Percentiles rank a stretch among this genome's conserved stretches.
Evolutionary conservation across 1,140 invertebrate species (phyloP).

Genomic region (Olivierus martensii): DNA sequence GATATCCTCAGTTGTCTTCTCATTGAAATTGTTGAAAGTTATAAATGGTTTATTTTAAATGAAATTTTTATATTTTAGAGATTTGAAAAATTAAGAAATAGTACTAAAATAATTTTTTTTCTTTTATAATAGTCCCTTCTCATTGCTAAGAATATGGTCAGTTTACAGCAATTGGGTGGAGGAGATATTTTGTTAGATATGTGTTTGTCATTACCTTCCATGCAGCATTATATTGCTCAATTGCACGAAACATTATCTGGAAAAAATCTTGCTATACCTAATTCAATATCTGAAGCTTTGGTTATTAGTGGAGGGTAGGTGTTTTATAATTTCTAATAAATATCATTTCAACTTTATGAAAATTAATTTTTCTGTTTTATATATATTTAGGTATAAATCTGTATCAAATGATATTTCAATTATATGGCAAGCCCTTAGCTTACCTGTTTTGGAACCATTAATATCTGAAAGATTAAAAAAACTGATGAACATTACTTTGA

Average conservation of each 20-base stretch:
- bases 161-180: conserved; percentile 54
- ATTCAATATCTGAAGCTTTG: conserved; percentile 56
- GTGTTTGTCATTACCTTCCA: conserved; percentile 55
- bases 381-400: conserved; percentile 46
- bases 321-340: conserved; percentile 6
- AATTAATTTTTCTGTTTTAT: conserved; percentile 3
- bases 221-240: conserved; percentile 55
- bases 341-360: conserved; percentile 8
- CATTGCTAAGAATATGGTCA: conserved; percentile 39
- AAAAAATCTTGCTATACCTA: conserved; percentile 47
- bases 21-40: no score
- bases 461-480: conserved; percentile 62
- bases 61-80: no score
- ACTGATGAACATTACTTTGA: conserved; percentile 55
- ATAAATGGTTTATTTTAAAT: no score
- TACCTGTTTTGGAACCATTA: conserved; percentile 75
- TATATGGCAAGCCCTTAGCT: conserved; percentile 59
- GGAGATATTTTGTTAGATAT: conserved; percentile 62
- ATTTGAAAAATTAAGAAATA: no score
- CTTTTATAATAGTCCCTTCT: conserved; percentile 36
- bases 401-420: conserved; percentile 69
- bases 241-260: conserved; percentile 51
- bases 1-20: no score
- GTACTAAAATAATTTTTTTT: conserved; percentile 5
- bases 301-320: conserved; percentile 45